Conservation (phyloP, 37 sponge, comb jelly and placozoan species). For the Halichondria panicea region DNA sequence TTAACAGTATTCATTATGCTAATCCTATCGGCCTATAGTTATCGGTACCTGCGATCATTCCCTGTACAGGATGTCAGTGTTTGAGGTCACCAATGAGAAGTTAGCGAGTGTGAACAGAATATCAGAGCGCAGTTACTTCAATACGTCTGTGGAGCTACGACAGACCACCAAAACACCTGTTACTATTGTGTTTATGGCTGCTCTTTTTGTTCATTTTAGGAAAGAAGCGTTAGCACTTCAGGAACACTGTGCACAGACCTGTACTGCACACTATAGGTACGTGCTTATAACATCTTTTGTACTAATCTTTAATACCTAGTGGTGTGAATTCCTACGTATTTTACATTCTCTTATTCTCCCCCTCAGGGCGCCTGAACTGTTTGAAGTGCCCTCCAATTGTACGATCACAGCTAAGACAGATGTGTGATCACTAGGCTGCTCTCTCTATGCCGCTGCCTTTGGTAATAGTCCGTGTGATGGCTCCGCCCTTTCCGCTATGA, state of each 20-base stretch:
- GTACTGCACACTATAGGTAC: slow-evolving; percentile 82
- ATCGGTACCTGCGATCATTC: no score
- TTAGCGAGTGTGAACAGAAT: slow-evolving; percentile 52
- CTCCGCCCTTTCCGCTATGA: slow-evolving; percentile 77
- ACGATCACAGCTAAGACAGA: slow-evolving; percentile 78
- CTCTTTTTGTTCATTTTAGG: slow-evolving; percentile 9
- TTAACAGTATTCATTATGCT: no score
- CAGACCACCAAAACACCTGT: slow-evolving; percentile 41
- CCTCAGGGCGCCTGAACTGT: slow-evolving; percentile 90
- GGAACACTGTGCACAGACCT: slow-evolving; percentile 81
- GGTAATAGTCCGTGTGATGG: slow-evolving; percentile 91
- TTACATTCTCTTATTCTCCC: not conserved
- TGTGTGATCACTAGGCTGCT: slow-evolving; percentile 92
- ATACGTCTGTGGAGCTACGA: slow-evolving; percentile 22
- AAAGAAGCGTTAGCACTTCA: slow-evolving; percentile 89
- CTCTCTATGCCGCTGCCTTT: slow-evolving; percentile 85
- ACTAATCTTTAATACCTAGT: not conserved
- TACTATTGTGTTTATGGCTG: no score
- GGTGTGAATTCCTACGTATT: not conserved
- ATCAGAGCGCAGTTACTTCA: slow-evolving; percentile 35
- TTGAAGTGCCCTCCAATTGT: slow-evolving; percentile 81
- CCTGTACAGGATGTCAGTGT: slow-evolving; percentile 8
- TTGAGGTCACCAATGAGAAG: slow-evolving; percentile 71
- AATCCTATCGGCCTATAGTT: no score
- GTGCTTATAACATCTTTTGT: not conserved